Evolutionary conservation across 2,797 vertebrate genomes (phyloP), one percentile per base, ranked within the genome.

Genomic region (Iguana delicatissima): DNA sequence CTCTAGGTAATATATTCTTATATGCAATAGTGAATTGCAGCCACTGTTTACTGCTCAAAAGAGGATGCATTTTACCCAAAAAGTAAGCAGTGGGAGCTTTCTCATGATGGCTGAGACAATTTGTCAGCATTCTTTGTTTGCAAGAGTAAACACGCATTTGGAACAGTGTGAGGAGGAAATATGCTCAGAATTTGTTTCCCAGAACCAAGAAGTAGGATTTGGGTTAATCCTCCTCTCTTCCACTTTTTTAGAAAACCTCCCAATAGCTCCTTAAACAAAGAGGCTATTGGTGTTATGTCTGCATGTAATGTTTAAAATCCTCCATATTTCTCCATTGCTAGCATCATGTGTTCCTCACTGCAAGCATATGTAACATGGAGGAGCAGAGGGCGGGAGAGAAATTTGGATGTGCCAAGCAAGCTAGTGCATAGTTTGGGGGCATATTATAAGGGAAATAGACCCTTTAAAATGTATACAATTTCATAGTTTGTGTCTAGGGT

Each of bases 391-490:
- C 7, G 18, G 12, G 29, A 74, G 42, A 46, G 59, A 24, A 32
- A 8, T 82, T 0, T 79, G 73, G 0, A 96, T 94, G 92, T 95
- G 94, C 95, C 95, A 94, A 95, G 90, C 90, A 97, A 95, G 96
- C 96, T 96, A 97, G 96, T 80, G 94, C 96, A 95, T 96, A 96
- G 97, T 97, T 97, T 96, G 95, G 95, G 95, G 92, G 32, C 93
- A 94, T 96, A 96, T 96, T 97, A 95, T 94, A 96, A 96, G 96
- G 95, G 94, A 97, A 97, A 96, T 96, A 95, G 96, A 95, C 95
- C 83, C 93, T 95, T 95, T 93, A 72, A 96, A 97, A 97, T 96
- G 93, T 96, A 96, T 92, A 96, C 96, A 97, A 96, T 94, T 93
- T 94, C 92, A 91, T 91, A 96, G 95, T 76, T 94, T 93, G 92